These are phyloP conservation scores for Oryzias dopingdopingensis DNA, from an alignment of 2,797 vertebrate genomes.

Conservation along the genomic window DNA sequence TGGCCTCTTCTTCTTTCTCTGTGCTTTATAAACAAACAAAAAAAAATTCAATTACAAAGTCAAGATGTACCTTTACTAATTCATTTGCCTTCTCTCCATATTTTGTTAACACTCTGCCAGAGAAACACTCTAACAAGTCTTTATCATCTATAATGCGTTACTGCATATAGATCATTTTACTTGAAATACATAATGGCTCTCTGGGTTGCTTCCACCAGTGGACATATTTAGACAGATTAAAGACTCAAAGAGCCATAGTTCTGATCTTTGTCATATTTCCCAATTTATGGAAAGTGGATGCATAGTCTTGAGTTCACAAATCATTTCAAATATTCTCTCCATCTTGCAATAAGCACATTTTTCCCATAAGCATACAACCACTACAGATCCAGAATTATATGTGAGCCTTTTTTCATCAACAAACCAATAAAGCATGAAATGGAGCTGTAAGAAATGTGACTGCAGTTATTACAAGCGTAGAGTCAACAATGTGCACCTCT, in stretches of 20 bases:
- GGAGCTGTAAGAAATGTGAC: conserved; percentile 51
- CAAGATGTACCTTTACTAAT: no score
- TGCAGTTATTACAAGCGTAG: conserved; percentile 55
- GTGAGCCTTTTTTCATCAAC: conserved; percentile 22
- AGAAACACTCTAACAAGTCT: no score
- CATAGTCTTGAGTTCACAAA: conserved; percentile 5
- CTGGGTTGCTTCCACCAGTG: no score
- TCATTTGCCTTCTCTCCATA: no score
- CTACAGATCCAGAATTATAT: conserved; percentile 24
- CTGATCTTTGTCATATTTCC: neutral
- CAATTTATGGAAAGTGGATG: neutral
- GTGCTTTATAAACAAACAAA: no score
- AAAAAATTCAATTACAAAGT: no score
- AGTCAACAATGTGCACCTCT: conserved; percentile 60
- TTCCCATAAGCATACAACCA: conserved; percentile 14
- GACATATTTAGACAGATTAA: no score
- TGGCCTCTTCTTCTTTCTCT: no score
- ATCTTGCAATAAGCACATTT: conserved; percentile 14
- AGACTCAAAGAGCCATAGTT: neutral
- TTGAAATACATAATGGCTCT: no score
- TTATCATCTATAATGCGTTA: no score
- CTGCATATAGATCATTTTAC: no score
- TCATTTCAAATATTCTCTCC: conserved; percentile 9
- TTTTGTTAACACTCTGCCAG: no score
- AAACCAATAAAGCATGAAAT: conserved; percentile 42